These are phyloP conservation scores for Onychorhynchus coronatus DNA, from an alignment of 2,113 vertebrate genomes.

Conservation along the genomic window DNA sequence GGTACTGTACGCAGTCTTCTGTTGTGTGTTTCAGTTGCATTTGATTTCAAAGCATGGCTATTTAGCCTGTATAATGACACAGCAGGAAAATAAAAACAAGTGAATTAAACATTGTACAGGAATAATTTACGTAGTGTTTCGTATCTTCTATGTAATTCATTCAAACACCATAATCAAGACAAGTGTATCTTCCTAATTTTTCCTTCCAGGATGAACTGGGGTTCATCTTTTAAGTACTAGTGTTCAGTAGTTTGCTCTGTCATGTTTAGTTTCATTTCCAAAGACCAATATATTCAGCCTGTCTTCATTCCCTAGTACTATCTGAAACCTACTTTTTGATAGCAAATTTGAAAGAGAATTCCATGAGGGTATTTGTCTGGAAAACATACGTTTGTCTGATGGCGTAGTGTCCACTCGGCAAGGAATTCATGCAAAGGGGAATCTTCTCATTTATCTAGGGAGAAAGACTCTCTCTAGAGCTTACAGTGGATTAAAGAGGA, in stretches of 20 bases:
- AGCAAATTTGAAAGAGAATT: neutral
- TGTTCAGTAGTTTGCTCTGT: neutral
- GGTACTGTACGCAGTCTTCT: neutral
- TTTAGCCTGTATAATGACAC: neutral
- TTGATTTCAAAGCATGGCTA: neutral
- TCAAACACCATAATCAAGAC: neutral
- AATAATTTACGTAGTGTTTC: neutral
- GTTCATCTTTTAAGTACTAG: neutral
- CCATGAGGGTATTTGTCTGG: neutral
- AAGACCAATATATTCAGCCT: neutral
- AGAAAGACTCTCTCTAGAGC: neutral
- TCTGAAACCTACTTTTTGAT: neutral
- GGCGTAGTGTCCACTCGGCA: neutral
- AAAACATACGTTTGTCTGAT: neutral
- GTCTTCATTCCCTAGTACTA: neutral
- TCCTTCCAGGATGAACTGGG: neutral
- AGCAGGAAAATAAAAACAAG: slow-evolving; percentile 31
- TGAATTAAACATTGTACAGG: neutral
- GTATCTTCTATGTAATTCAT: neutral
- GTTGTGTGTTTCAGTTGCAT: neutral
- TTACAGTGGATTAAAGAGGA: neutral
- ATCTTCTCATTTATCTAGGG: neutral
- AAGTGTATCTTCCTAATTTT: neutral
- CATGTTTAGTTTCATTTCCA: neutral
- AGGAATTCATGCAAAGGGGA: neutral